Conservation (phyloP, 2,797 vertebrate species). For the Pipistrellus pipistrellus region DNA sequence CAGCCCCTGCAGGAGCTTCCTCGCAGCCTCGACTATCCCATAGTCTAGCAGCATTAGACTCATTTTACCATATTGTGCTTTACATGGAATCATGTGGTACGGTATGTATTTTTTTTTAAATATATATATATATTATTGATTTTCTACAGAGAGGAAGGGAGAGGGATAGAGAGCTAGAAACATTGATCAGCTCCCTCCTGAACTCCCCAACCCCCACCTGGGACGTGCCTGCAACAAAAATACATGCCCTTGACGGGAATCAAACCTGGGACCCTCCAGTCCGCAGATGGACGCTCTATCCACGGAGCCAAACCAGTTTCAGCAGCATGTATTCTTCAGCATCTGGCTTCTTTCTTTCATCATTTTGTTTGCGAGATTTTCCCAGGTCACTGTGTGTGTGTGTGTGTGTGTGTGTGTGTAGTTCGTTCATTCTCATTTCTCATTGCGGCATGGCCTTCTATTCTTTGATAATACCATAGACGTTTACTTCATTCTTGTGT, state of each 20-base stretch:
- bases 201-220: too few species aligned
- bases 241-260: too few species aligned
- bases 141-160: too few species aligned
- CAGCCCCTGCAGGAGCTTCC: neutral
- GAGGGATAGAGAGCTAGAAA: too few species aligned
- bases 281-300: too few species aligned
- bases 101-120: too few species aligned
- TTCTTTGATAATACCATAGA: neutral
- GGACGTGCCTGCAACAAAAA: too few species aligned
- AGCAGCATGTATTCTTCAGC: neutral
- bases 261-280: too few species aligned
- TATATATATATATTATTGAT: too few species aligned
- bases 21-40: neutral
- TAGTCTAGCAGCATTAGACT: neutral
- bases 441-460: neutral
- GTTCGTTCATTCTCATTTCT: neutral
- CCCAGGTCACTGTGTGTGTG: neutral
- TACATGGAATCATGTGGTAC: neutral
- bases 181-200: too few species aligned
- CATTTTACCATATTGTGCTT: neutral
- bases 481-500: constrained; percentile 10
- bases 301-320: too few species aligned
- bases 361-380: neutral
- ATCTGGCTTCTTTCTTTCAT: neutral
- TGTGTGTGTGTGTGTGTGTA: neutral